Base-by-base conservation (phyloP, 1,140 invertebrate genomes). In the Monochamus saltuarius region DNA sequence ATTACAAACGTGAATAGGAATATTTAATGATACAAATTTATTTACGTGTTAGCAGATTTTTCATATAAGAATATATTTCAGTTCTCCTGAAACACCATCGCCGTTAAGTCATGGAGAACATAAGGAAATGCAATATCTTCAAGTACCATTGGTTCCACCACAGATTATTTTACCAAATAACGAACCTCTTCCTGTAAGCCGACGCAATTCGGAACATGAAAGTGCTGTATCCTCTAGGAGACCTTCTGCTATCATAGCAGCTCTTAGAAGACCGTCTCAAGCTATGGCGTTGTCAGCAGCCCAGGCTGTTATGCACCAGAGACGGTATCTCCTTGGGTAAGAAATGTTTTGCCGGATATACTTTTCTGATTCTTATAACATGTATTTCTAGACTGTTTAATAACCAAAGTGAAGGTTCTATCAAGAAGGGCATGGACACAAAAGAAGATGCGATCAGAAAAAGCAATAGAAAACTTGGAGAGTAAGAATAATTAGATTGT, bases 241-340 rank as follows among this genome's bases (percentile, higher is more conserved):
- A 50, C 79, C 81, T 4, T 83, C 81, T 29, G 77, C 79, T 4
- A 83, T 83, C 52, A 80, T 83, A 40, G 80, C 81, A 37, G 80
- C 82, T 9, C 76, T 83, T 39, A 75, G 81, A n/a, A 73, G 81
- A 34, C 81, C 82, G 4, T 83, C 82, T 40, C 79, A 83, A 66
- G 78, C 78, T n/a, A 66, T 83, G 11, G 81, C 81, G 4, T 58
- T 83, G 35, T 81, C 81, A 45, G 80, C 81, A 7, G 81, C 80
- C 1, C 78, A 66, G 51, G 69, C 71, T 14, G 66, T 75, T 4
- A 73, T 75, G 67, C 69, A 73, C 45, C 74, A 78, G 46, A 64
- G 66, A 42, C 64, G 66, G 22, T 68, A 75, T 42, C 49, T 77
- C 1, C 55, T 59, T 68, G 54, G 65, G 73, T 74, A 54, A 36